Evolutionary conservation across 2,113 vertebrate species (phyloP), one percentile per base, ranked within the genome.

Genomic region (Microcebus tavaratra): DNA sequence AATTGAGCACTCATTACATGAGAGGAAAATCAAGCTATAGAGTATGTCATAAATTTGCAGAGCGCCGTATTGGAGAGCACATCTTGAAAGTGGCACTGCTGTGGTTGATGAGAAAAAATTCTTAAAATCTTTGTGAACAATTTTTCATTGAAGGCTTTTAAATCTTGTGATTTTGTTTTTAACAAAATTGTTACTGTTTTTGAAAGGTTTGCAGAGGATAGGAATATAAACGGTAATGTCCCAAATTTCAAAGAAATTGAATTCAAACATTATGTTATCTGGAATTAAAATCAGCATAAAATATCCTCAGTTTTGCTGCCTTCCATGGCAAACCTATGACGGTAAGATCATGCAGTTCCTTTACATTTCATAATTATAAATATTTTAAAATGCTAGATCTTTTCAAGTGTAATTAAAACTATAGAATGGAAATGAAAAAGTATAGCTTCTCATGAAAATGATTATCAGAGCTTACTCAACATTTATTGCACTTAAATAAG

Each of bases 81-180:
- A 95, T 98, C 97, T 98, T 98, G 91, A 97, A 98, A 98, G 94
- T 95, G 97, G 95, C 95, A 98, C 76, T 96, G 95, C n/a, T 97
- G 59, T 98, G 97, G 98, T 90, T 97, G 97, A 98, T 97, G 87
- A 81, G 91, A 91, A 97, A 98, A 98, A 90, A 85, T 55, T 98
- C 97, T 98, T 97, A 97, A 96, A 97, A 97, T 97, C 81, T 91
- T 59, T 27, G 34, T 75, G 91, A 96, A 86, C 91, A 95, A 45
- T 89, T 97, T 96, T 98, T 98, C 61, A 86, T 83, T 97, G 67
- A 76, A 96, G 57, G 88, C 86, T 95, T 97, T 97, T 97, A 79
- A 95, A 94, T 23, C 59, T 91, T 73, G 55, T 95, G 95, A 96
- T 93, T 97, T 98, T 94, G 55, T 84, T 92, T 76, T 67, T 85